phyloP scores from a whole-genome alignment of 2,888 invertebrate species.

The Eristalis pertinax region DNA sequence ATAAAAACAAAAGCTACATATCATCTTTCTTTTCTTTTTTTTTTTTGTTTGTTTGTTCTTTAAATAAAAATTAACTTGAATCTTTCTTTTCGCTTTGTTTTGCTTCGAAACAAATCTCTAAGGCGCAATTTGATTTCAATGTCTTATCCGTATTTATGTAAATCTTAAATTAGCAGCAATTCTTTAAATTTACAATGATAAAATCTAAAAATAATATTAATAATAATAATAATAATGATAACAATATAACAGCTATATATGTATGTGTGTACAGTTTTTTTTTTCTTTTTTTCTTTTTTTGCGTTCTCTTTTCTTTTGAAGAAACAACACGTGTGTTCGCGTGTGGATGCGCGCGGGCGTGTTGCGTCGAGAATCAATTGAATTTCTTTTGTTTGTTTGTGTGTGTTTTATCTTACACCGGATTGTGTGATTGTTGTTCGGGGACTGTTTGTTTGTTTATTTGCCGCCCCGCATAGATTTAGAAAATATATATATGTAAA shows the following conservation, averaged over 20 bases:
- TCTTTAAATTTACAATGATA: conserved; percentile 50
- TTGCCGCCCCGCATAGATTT: conserved; percentile 8
- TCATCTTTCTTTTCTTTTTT: background rate
- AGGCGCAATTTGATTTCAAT: conserved; percentile 60
- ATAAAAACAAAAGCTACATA: conserved; percentile 57
- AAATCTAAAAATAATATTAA: conserved; percentile 55
- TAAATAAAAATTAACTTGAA: conserved; percentile 48
- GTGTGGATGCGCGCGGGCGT: background rate
- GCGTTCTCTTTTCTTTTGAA: background rate
- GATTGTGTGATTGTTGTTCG: conserved; percentile 54
- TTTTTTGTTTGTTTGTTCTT: too few species aligned
- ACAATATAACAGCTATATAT: conserved; percentile 52
- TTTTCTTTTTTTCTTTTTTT: background rate
- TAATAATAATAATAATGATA: conserved; percentile 53
- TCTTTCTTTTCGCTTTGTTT: conserved; percentile 17
- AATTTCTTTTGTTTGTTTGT: conserved; percentile 61
- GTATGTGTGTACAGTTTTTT: conserved; percentile 42
- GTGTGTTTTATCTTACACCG: conserved; percentile 69
- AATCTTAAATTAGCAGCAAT: conserved; percentile 4
- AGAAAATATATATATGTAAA: conserved; percentile 74
- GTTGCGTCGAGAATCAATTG: background rate
- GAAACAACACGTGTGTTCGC: background rate
- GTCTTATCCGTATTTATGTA: conserved; percentile 5
- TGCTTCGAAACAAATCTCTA: conserved; percentile 52
- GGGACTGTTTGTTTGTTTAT: conserved; percentile 52